phyloP scores from a whole-genome alignment of 2,113 vertebrate genomes.

The Alces alces region DNA sequence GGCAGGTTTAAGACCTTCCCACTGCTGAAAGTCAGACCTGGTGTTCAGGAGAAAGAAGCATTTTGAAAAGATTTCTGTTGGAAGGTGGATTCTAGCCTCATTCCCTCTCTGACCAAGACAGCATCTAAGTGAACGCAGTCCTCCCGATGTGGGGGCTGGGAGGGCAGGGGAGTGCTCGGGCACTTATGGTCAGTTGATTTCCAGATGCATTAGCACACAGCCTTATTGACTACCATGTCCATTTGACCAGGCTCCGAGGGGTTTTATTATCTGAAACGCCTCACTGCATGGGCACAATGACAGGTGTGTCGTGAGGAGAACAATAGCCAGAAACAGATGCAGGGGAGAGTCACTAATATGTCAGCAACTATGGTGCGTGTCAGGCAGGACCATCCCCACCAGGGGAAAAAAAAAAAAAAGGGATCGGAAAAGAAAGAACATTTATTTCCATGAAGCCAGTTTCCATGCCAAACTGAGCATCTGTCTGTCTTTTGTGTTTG shows the following conservation, averaged over 20 bases:
- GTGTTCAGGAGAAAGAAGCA: not conserved
- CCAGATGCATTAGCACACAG: slow-evolving; percentile 40
- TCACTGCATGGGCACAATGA: slow-evolving; percentile 46
- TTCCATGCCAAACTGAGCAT: slow-evolving; percentile 72
- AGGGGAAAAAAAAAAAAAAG: slow-evolving; percentile 4
- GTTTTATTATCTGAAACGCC: slow-evolving; percentile 73
- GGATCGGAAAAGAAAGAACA: slow-evolving; percentile 37
- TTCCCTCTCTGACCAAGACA: not conserved
- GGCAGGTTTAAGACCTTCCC: not conserved
- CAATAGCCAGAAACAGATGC: slow-evolving; percentile 86
- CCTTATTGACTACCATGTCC: slow-evolving; percentile 10
- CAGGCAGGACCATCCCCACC: slow-evolving; percentile 19
- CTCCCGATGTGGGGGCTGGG: fast-evolving
- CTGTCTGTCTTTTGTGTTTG: slow-evolving; percentile 39
- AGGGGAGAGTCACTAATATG: slow-evolving; percentile 48
- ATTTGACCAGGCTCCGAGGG: slow-evolving; percentile 52
- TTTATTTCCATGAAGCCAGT: slow-evolving; percentile 59
- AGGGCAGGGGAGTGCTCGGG: not conserved
- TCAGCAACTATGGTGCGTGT: slow-evolving; percentile 69
- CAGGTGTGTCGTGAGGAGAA: slow-evolving; percentile 77
- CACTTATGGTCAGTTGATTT: not conserved
- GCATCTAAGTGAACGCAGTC: not conserved
- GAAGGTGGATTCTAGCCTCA: not conserved
- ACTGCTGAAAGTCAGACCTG: not conserved
- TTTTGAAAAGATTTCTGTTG: not conserved